phyloP scores from a whole-genome alignment of 1,140 invertebrate genomes.

The Orchestia grillus region DNA sequence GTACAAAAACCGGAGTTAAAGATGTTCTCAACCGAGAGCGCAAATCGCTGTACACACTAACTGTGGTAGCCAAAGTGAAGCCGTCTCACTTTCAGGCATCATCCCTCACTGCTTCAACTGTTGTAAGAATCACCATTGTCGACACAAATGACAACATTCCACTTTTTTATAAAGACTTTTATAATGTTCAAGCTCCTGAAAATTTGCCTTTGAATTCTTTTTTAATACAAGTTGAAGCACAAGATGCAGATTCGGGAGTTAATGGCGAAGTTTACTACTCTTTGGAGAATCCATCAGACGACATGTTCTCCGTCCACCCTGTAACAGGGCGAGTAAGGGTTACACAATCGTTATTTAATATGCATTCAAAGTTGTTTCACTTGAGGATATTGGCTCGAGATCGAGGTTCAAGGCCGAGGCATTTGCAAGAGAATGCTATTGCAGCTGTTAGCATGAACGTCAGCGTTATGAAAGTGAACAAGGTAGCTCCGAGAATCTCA shows the following conservation, averaged over 20 bases:
- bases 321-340: conserved; percentile 90
- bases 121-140: conserved; percentile 83
- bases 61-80: conserved; percentile 81
- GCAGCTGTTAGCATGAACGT: conserved; percentile 60
- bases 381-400: conserved; percentile 62
- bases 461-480: conserved; percentile 64
- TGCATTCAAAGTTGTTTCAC: conserved; percentile 73
- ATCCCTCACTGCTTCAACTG: conserved; percentile 75
- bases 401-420: conserved; percentile 59
- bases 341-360: conserved; percentile 81
- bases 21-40: conserved; percentile 92
- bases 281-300: conserved; percentile 83
- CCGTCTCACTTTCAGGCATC: background rate
- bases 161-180: conserved; percentile 88
- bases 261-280: conserved; percentile 98
- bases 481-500: conserved; percentile 62
- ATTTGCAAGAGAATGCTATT: conserved; percentile 48
- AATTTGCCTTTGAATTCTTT: conserved; percentile 84
- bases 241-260: conserved; percentile 92
- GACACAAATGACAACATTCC: conserved; percentile 95
- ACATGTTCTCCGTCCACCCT: conserved; percentile 88
- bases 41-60: conserved; percentile 84
- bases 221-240: conserved; percentile 78
- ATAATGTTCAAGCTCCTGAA: conserved; percentile 88
- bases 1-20: conserved; percentile 86